These are phyloP conservation scores for Vireo altiloquus DNA, from an alignment of 2,113 vertebrate species.

Conservation along the genomic window DNA sequence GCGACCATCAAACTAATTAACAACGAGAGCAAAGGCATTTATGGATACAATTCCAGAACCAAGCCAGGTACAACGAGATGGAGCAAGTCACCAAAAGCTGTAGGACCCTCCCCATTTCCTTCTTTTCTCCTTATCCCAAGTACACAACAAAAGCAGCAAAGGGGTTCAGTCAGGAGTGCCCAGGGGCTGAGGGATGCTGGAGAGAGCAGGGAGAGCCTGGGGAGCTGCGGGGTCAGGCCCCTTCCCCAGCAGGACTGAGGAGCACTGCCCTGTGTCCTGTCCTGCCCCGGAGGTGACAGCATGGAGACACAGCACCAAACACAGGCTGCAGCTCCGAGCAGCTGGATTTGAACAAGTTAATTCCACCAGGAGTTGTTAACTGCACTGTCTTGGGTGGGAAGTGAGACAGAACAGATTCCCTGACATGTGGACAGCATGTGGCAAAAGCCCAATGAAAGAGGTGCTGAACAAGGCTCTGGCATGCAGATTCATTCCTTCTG, in stretches of 20 bases:
- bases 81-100: not conserved
- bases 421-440: not conserved
- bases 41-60: not conserved
- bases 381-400: fast-evolving
- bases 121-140: not conserved
- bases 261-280: not conserved
- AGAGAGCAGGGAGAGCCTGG: too few species aligned
- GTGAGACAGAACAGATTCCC: not conserved
- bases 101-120: not conserved
- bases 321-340: not conserved
- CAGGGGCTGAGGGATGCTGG: fast-evolving
- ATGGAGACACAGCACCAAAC: not conserved
- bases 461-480: fast-evolving
- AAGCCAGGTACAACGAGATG: not conserved
- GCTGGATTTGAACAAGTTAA: not conserved
- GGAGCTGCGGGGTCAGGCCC: fast-evolving
- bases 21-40: not conserved
- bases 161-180: fast-evolving
- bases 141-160: fast-evolving
- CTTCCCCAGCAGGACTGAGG: fast-evolving
- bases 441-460: not conserved
- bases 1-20: not conserved
- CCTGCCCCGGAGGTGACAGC: not conserved
- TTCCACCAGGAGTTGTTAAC: not conserved
- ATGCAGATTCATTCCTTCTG: not conserved